Evolutionary conservation across 2,113 vertebrate genomes (phyloP), one percentile per base, ranked within the genome.

Genomic region (Stomatorhinus ivindoensis): DNA sequence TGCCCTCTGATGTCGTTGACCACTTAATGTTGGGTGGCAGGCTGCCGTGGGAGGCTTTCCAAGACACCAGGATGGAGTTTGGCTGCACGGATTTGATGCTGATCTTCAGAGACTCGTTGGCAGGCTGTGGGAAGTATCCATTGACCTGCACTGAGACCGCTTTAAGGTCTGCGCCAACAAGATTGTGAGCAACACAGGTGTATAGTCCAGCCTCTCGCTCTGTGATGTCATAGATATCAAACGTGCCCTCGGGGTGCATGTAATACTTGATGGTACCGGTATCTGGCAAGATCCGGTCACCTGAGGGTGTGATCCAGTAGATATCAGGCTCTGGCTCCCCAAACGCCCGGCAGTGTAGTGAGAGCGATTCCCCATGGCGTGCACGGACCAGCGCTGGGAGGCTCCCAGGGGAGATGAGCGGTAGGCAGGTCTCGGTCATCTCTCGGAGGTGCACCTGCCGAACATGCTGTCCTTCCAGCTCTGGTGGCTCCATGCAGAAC

Each of bases 351-450:
- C 98, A 99, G 89, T 99, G 98, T 89, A 99, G 95, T 2, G 98
- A 98, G 92, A 98, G 91, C 0, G 96, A 96, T 92, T 96, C 96
- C 3, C 98, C 97, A 1, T 95, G 94, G 90, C 94, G 94, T 88
- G 97, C 92, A 92, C 96, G 96, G 92, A 99, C 91, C n/a, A 93
- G 95, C 51, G 96, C 94, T 4, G 98, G 98, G 92, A 99, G 97
- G 90, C 98, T 98, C 94, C 98, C 97, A 0, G 98, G 97, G 50
- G 98, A 98, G 92, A 99, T 99, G 86, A 99, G 95, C 8, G 98
- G 98, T 90, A 99, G 96, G 90, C 98, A 99, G 42, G 97, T 98
- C 94, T 99, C 98, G 96, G 97, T 98, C 98, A 99, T 99, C 95
- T 99, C 98, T 92, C 98, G 95, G 92, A 99, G 99, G 91, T 98